Evolutionary conservation across 2,888 invertebrate species (phyloP), one percentile per base, ranked within the genome.

Genomic region (Hedychridium roseum): DNA sequence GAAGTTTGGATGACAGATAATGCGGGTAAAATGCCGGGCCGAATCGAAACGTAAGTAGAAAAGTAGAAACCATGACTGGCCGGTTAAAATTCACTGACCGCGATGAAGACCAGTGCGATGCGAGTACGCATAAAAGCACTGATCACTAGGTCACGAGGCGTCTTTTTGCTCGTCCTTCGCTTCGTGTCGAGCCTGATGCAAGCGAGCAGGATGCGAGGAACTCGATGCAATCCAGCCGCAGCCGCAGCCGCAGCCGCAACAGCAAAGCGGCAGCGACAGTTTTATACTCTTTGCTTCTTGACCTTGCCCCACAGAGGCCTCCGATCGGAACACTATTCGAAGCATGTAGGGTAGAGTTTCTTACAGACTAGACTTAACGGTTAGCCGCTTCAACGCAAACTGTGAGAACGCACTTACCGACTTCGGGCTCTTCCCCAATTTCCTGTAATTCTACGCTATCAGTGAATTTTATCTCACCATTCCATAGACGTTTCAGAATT

Each of bases 221-320:
- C n/a, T n/a, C n/a, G n/a, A n/a, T n/a, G 30, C 30, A n/a, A 28
- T 7, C 31, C 12, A 12, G 31, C 31, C 31, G 31, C n/a, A n/a
- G n/a, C n/a, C n/a, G n/a, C n/a, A n/a, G n/a, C n/a, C n/a, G 16
- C 9, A 15, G 14, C 37, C 28, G 23, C 31, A 48, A 41, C 53
- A 45, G 46, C 50, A 43, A 35, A n/a, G n/a, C n/a, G n/a, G 36
- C 48, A 55, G 61, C 50, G 62, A 64, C 59, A 64, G 59, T 64
- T 64, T 57, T 64, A 48, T 65, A 56, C 56, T 64, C 50, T 56
- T 56, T 59, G 59, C 65, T 61, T 62, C 59, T 65, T 64, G 65
- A 64, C 65, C 65, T 64, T 64, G 63, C 62, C 65, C 63, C 64
- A 64, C 58, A 64, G 63, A 62, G 56, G 53, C 53, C 57, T 46